These are phyloP conservation scores for Barypeithes pellucidus DNA, from an alignment of 2,888 invertebrate species.

Conservation along the genomic window DNA sequence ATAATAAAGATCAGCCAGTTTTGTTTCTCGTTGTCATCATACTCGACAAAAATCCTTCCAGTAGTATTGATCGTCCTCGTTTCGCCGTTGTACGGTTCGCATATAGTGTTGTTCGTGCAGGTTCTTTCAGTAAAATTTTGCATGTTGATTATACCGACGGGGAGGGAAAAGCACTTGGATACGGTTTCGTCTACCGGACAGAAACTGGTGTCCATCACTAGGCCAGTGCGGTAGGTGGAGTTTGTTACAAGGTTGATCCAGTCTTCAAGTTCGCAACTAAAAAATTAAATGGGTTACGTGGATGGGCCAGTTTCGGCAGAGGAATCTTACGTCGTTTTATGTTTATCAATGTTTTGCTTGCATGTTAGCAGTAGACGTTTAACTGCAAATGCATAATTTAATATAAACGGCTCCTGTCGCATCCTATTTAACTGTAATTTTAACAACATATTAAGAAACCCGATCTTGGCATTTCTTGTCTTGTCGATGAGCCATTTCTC, in stretches of 20 bases:
- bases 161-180: slow-evolving; percentile 78
- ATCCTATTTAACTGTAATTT: no score
- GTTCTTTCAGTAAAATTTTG: slow-evolving; percentile 76
- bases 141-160: slow-evolving; percentile 77
- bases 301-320: no score
- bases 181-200: slow-evolving; percentile 76
- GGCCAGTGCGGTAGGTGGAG: slow-evolving; percentile 68
- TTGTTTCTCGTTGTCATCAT: slow-evolving; percentile 59
- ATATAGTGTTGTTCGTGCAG: slow-evolving; percentile 76
- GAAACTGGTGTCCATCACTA: slow-evolving; percentile 74
- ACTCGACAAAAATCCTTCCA: slow-evolving; percentile 62
- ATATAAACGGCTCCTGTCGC: no score
- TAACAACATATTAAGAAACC: no score
- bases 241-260: slow-evolving; percentile 75
- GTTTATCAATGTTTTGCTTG: no score
- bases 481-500: no score
- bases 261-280: slow-evolving; percentile 74
- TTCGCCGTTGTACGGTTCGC: slow-evolving; percentile 73
- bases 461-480: no score
- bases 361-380: no score
- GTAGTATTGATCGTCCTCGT: slow-evolving; percentile 66
- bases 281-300: no score
- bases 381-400: no score
- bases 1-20: slow-evolving; percentile 65
- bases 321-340: no score